Base-by-base conservation (phyloP, 2,113 vertebrate genomes). In the Cyanoderma ruficeps region DNA sequence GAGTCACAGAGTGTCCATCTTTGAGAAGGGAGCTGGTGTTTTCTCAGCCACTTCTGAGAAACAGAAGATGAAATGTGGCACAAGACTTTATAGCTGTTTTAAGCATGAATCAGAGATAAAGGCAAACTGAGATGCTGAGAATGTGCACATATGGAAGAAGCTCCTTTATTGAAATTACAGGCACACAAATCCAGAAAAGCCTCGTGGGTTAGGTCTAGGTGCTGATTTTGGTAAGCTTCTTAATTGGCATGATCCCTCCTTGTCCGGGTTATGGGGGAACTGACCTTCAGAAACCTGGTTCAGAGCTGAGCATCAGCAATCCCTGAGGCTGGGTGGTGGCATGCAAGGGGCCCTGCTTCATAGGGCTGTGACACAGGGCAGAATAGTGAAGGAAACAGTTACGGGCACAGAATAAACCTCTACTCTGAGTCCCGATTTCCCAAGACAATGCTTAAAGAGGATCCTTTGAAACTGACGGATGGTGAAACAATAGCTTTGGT, bases 81-180 rank as follows among this genome's bases (percentile, higher is more conserved):
- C 6, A 19, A 63, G 39, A 11, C 3, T 83, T 86, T 37, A 31
- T 39, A 60, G 22, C 6, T 81, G n/a, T 70, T 90, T 77, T 67
- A 90, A 95, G 83, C 53, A 61, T 68, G n/a, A 90, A 87, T 92
- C 80, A 92, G 65, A 69, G 44, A 78, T 56, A 37, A 87, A 94
- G 53, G 56, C 42, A 44, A 97, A 74, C 20, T 0, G 7, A 39
- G 39, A 83, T 78, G 65, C 72, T 83, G 90, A 95, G 83, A 88
- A 94, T 86, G 64, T 83, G 85, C 88, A 76, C 93, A 94, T 96
- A 95, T 96, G 96, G 95, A 96, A 91, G 69, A 94, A 96, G 89
- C 68, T 94, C 89, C 83, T 95, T 89, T 94, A 63, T 96, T 92
- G 95, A 97, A 96, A 94, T 96, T 96, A 95, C 88, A 79, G 80